phyloP scores from a whole-genome alignment of 2,888 invertebrate species.

The Brenthis daphne region DNA sequence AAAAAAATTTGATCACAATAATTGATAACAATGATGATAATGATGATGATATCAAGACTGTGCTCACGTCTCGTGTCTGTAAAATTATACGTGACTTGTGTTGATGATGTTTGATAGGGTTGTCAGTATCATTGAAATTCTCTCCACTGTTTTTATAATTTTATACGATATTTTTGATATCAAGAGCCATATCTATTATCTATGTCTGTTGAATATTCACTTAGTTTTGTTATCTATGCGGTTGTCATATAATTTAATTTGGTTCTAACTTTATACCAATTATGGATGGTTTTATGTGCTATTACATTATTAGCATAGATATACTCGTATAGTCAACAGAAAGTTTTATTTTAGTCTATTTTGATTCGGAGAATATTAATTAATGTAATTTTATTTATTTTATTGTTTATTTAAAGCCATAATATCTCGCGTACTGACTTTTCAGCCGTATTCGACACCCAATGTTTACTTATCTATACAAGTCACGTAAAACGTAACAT shows the following conservation, averaged over 20 bases:
- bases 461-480: conserved; percentile 39
- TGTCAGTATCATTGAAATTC: background rate
- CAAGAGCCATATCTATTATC: no score
- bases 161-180: no score
- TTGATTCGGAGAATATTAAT: no score
- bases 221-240: no score
- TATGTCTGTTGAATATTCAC: no score
- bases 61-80: conserved; percentile 8
- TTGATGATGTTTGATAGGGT: background rate
- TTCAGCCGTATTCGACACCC: conserved; percentile 21
- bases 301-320: no score
- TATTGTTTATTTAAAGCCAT: no score
- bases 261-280: background rate
- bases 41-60: background rate
- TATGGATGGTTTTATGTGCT: no score
- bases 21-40: background rate
- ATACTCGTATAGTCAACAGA: no score
- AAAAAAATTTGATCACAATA: background rate
- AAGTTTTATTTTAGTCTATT: no score
- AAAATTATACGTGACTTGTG: conserved; percentile 12
- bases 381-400: no score
- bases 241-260: background rate
- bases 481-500: conserved; percentile 49
- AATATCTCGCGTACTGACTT: background rate
- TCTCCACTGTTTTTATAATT: background rate